Evolutionary conservation across 1,140 invertebrate species (phyloP), one percentile per base, ranked within the genome.

Genomic region (Psix sp.): DNA sequence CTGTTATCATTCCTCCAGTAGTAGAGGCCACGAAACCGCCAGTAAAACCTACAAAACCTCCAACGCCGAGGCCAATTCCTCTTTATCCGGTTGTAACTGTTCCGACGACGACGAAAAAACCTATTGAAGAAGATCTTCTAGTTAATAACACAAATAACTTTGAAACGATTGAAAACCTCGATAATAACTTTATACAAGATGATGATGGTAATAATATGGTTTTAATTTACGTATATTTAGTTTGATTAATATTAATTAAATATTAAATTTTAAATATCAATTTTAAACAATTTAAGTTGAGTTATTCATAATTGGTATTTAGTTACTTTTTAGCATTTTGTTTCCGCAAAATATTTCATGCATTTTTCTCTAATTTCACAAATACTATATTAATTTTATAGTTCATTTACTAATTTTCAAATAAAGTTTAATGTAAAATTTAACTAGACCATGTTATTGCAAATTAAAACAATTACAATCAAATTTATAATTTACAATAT

Each of bases 181-280:
- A 87, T 40, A 84, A 82, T 51, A 87, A 87, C 70, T 84, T 83
- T 20, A 86, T 87, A 36, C 82, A 84, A 39, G 83, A 86, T 18
- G 82, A 87, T 18, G 84, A 86, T 16, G 84, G 84, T 85, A 78
- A 67, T n/a, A n/a, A n/a, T n/a, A 52, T 60, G 33, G 9, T 33
- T n/a, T 15, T 11, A 5, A 5, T 35, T 13, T 43, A 21, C n/a
- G 21, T 6, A 29, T 46, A 15, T 15, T 6, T 26, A 9, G 15
- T 7, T 45, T 29, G 14, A 45, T 26, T 45, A 45, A 15, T 20
- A 42, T 24, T 24, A 24, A 5, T 24, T 24, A 9, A 9, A 5
- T 5, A 24, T 24, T 24, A 24, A 24, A 24, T 9, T 9, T 24
- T 24, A 24, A 24, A 24, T 24, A 5, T 4, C 21, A 9, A 24